Base-by-base conservation (phyloP, 53 echinoderm and acorn worm genomes). In the Henricia sp. region DNA sequence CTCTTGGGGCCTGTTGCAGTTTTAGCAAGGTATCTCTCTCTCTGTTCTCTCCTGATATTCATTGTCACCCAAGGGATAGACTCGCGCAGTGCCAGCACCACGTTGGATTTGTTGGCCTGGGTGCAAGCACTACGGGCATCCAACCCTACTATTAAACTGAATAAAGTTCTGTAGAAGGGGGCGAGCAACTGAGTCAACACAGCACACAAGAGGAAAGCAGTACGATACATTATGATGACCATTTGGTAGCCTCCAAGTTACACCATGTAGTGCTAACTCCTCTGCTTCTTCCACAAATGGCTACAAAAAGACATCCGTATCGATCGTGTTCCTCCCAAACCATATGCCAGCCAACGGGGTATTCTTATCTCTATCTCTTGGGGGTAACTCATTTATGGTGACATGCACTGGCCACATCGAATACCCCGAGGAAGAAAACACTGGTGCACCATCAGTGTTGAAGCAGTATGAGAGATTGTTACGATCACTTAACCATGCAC, bases 361-460 rank as follows among this genome's bases (percentile, higher is more conserved):
- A 1, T 57, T n/a, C 2, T 76, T 20, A 29, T 0, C 57, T 59
- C 77, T 39, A 12, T 76, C 77, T 59, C 77, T 76, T 19, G 33
- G 37, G 3, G 60, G 39, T 9, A 76, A 23, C 57, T 76, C 77
- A 57, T 55, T 76, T 19, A 76, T 6, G 28, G 58, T 39, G 13
- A 76, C 34, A 37, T 76, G 77, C 23, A 76, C 12, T 76, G 77
- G 77, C 77, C 77, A 75, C 14, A 29, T 73, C 6, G 30, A 0
- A 54, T 19, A 54, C 9, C 77, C 56, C 8, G 77, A 76, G 4
- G 57, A 58, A 21, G 55, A 56, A 16, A 57, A 71, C 33, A 71
- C 51, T 14, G 77, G 57, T 23, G 77, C 58, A 32, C 77, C 77
- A 57, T 76, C 77, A 32, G 57, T 76, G 29, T 76, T 76, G 48